Base-by-base conservation (phyloP, 2,797 vertebrate species). In the Ceyx erithaca region DNA sequence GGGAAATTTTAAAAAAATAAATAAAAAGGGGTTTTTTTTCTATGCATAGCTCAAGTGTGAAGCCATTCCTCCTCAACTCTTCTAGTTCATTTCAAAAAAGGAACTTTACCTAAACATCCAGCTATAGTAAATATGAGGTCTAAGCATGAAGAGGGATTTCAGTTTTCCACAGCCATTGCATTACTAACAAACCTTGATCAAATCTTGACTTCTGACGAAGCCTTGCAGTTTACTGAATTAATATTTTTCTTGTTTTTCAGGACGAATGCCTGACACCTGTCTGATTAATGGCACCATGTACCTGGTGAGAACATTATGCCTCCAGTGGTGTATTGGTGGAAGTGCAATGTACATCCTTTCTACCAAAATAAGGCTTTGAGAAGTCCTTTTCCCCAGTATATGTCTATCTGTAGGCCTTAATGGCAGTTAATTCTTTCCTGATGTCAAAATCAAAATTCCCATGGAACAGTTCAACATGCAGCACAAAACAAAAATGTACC, bases 261-360 rank as follows among this genome's bases (percentile, higher is more conserved):
- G 75, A 87, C 95, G 59, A 79, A 97, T 97, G 9, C 57, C 26
- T 94, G 61, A 64, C 35, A 93, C 96, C 31, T 99, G 98, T 90
- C 82, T 98, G 67, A 73, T 97, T 52, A 79, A 98, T 26, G 92
- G 78, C 73, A 97, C 82, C 12, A 85, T 96, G 33, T 98, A 97
- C 80, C 40, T 17, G 98, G 98, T 98, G 94, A 98, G 96, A 79
- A 81, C 41, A 3, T 66, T 76, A 69, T 4, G 31, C 30, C 49
- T 67, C 49, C 4, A 76, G 22, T 12, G 43, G 6, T 66, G 37
- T 41, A 48, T 35, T 64, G 40, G 14, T 80, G 37, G 21, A 81
- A 61, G 8, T 46, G 40, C 62, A 85, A 85, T 7, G 11, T 40
- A 54, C 5, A 41, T 10, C 5, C 5, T 87, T 78, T 70, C 52